A percentile compares a stretch with the other conserved stretches of the same genome.
Evolutionary conservation across 2,888 invertebrate genomes (phyloP).

Genomic region (Ethmia dodecea): DNA sequence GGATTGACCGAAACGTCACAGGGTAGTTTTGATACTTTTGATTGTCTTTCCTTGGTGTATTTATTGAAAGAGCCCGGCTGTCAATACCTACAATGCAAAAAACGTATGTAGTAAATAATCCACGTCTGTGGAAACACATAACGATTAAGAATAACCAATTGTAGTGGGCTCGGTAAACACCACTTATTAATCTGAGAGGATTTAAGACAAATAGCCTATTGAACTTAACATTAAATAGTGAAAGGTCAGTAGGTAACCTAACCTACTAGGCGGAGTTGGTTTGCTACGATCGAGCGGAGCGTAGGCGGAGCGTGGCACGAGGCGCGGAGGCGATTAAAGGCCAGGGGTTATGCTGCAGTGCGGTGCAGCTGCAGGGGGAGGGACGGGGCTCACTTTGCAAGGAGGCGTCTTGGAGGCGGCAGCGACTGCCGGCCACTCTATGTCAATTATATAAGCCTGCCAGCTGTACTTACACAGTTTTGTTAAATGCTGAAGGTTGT

Average conservation of each 20-base stretch:
- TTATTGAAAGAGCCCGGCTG: too few relatives aligned
- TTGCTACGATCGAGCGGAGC: constrained; percentile 8
- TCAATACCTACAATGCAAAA: too few relatives aligned
- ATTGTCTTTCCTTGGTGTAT: too few relatives aligned
- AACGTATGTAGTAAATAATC: too few relatives aligned
- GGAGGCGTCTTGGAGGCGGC: constrained; percentile 34
- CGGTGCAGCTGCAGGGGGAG: constrained; percentile 44
- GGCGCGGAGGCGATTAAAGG: constrained; percentile 32
- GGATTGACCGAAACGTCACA: too few relatives aligned
- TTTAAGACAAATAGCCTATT: too few relatives aligned
- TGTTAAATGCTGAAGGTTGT: constrained; percentile 62
- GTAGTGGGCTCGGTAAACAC: too few relatives aligned
- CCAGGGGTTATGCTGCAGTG: constrained; percentile 58
- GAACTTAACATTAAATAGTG: constrained; percentile 4
- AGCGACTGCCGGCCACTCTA: constrained; percentile 10
- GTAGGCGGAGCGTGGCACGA: constrained; percentile 11
- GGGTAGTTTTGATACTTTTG: too few relatives aligned
- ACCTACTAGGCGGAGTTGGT: constrained; percentile 10
- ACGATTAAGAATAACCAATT: too few relatives aligned
- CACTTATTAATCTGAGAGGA: too few relatives aligned
- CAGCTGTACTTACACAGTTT: constrained; percentile 38
- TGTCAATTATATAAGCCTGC: constrained; percentile 33
- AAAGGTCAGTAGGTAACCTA: constrained; percentile 13
- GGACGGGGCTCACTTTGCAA: constrained; percentile 28
- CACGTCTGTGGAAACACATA: too few relatives aligned